These are phyloP conservation scores for Lampris megalopsis DNA, from an alignment of 2,113 vertebrate species.

Conservation along the genomic window DNA sequence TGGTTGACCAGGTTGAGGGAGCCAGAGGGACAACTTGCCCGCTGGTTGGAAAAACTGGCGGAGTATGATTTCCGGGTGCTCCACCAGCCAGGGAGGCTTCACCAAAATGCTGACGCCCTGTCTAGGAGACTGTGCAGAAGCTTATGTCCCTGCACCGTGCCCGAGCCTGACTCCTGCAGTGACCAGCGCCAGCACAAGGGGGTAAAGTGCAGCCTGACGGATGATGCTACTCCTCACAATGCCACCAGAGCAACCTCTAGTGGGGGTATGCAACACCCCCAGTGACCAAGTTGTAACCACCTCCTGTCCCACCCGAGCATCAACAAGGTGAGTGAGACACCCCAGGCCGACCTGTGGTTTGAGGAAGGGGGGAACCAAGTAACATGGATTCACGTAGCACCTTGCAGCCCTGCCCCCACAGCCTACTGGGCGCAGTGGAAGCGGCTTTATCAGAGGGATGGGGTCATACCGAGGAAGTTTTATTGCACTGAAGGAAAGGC, in stretches of 20 bases:
- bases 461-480: neutral
- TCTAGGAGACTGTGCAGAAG: too few relatives aligned
- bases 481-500: too few relatives aligned
- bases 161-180: neutral
- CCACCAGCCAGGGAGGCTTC: slow-evolving; percentile 3
- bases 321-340: neutral
- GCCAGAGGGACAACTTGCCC: slow-evolving; percentile 5
- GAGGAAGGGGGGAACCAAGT: neutral
- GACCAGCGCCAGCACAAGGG: neutral
- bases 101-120: too few relatives aligned
- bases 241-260: neutral
- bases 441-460: neutral
- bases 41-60: slow-evolving; percentile 5
- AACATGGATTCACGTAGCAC: neutral
- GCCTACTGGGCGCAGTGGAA: slow-evolving; percentile 5
- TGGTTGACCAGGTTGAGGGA: too few relatives aligned
- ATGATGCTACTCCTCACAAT: neutral
- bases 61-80: slow-evolving; percentile 12
- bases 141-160: too few relatives aligned
- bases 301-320: neutral
- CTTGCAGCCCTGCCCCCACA: neutral
- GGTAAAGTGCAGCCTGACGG: neutral
- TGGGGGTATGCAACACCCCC: neutral
- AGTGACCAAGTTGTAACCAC: neutral
- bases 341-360: neutral